These are phyloP conservation scores for Spisula solida DNA, from an alignment of 2,888 invertebrate species.

Conservation along the genomic window DNA sequence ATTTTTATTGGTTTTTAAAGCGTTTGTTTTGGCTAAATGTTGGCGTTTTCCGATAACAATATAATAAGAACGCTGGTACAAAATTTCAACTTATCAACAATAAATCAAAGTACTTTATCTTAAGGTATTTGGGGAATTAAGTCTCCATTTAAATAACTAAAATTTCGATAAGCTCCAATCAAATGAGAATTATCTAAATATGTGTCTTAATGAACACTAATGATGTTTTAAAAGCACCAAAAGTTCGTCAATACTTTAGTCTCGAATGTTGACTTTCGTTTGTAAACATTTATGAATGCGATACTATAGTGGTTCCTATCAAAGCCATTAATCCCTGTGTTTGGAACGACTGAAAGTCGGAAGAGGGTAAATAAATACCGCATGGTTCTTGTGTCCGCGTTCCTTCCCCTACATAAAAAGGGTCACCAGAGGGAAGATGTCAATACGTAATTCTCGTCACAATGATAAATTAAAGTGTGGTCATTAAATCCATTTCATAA, in stretches of 20 bases:
- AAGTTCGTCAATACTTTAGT: background rate
- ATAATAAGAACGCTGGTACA: background rate
- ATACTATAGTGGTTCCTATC: background rate
- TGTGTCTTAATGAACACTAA: background rate
- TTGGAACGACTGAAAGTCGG: background rate
- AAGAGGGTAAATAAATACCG: background rate
- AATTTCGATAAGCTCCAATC: background rate
- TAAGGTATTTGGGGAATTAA: background rate
- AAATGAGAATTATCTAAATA: background rate
- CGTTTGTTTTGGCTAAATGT: background rate
- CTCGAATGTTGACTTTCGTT: slow-evolving; percentile 8
- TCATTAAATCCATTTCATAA: background rate
- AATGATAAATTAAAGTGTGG: background rate
- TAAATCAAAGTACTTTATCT: background rate
- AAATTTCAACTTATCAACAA: background rate
- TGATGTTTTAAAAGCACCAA: background rate
- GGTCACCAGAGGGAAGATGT: background rate
- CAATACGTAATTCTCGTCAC: background rate
- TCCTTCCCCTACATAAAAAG: slow-evolving; percentile 13
- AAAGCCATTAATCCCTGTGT: slow-evolving; percentile 2
- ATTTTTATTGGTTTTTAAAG: background rate
- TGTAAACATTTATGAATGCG: background rate
- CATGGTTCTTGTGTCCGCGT: background rate
- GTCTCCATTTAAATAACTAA: background rate
- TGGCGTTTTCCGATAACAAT: slow-evolving; percentile 13